phyloP scores from a whole-genome alignment of 2,888 invertebrate genomes.

The Callosobruchus maculatus region DNA sequence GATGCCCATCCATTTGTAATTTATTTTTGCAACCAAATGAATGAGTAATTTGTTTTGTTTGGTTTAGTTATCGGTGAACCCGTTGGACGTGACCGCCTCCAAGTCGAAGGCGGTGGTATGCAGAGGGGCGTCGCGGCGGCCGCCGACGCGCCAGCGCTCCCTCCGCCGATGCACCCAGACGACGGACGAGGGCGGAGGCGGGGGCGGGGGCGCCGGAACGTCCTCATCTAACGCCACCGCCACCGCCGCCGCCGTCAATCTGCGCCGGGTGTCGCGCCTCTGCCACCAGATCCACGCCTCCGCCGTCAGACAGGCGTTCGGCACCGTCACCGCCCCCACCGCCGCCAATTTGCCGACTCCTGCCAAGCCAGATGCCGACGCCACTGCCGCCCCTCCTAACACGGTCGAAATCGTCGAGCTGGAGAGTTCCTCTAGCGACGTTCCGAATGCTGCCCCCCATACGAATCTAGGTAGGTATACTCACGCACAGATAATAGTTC shows the following conservation, averaged over 20 bases:
- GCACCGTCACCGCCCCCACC: constrained; percentile 24
- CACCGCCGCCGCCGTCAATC: constrained; percentile 36
- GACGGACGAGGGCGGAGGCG: no score
- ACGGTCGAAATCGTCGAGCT: constrained; percentile 39
- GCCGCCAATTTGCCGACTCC: constrained; percentile 18
- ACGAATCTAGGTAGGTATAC: background rate
- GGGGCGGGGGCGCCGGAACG: constrained; percentile 41
- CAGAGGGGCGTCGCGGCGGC: constrained; percentile 52
- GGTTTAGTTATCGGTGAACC: constrained; percentile 51
- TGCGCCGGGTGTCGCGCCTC: constrained; percentile 48
- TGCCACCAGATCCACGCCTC: constrained; percentile 51
- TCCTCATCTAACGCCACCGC: constrained; percentile 13
- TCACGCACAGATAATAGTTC: no score
- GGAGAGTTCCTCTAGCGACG: constrained; percentile 26
- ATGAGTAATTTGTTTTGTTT: constrained; percentile 28
- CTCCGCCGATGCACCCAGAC: no score
- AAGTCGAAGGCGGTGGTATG: constrained; percentile 53
- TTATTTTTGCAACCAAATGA: no score
- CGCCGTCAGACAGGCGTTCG: constrained; percentile 44
- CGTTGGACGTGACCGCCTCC: constrained; percentile 52
- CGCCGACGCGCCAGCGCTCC: constrained; percentile 49
- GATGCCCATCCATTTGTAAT: no score
- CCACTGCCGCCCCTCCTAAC: constrained; percentile 37
- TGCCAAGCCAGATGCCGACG: constrained; percentile 2
- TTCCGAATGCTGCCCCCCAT: background rate